Evolutionary conservation across 2,888 invertebrate species (phyloP), one percentile per base, ranked within the genome.

Genomic region (Abscondita cerata): DNA sequence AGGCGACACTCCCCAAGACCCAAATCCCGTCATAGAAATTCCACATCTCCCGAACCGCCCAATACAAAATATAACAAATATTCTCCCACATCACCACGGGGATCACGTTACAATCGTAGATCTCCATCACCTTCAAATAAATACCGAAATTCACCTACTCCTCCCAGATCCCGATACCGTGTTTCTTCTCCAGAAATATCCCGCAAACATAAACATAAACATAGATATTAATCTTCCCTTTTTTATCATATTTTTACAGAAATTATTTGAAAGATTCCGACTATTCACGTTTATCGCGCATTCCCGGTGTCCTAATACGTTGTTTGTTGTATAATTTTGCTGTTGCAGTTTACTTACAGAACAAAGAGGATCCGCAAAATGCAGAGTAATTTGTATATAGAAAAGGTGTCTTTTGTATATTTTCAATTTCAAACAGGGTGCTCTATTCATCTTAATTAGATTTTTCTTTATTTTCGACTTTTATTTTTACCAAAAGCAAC

Each of bases 131-230:
- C 73, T 46, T 76, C 78, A 59, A 74, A 69, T 57, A 77, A 73
- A 53, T 65, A 70, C 64, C 47, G 58, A 58, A 36, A 58, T 38
- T 75, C 76, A 38, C 73, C 76, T 1, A 73, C 77, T n/a, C 73
- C 76, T 13, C 70, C 75, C 9, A 66, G 74, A 41, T 75, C 77
- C 9, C 71, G 75, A 34, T 76, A 78, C 50, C 74, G 76, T 60
- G 65, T 61, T 40, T 50, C 54, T 40, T 70, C 72, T 68, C 59
- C 78, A 72, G 68, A 78, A 76, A 34, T 38, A 4, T 73, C 74
- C 19, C 81, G 83, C 52, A 83, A 82, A 66, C 82, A 83, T 67
- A 84, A 82, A 71, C 83, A 83, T 69, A 83, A 83, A 71, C 83
- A 83, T 71, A 81, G 83, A 70, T 81, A 81, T 72, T 82, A 68